These are phyloP conservation scores for Willowsia nigromaculata DNA, from an alignment of 2,888 invertebrate genomes.

Conservation along the genomic window DNA sequence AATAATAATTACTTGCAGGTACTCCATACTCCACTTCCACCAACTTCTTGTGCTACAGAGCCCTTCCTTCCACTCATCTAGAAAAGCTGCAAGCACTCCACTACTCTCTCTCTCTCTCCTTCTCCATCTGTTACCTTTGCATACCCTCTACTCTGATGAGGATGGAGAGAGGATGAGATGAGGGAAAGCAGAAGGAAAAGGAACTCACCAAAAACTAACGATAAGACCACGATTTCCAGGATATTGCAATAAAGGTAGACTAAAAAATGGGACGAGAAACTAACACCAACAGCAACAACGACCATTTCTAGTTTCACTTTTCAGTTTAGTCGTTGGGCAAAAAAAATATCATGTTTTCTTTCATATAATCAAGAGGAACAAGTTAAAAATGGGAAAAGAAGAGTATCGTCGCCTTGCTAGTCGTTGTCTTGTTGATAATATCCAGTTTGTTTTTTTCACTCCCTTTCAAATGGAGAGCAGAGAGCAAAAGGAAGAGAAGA, in stretches of 20 bases:
- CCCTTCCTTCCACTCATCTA: neutral
- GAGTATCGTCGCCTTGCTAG: neutral
- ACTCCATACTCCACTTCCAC: neutral
- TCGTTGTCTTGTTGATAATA: neutral
- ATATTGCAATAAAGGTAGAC: no score
- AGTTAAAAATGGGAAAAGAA: neutral
- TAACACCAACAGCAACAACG: neutral
- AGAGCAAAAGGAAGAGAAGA: neutral
- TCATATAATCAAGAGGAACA: neutral
- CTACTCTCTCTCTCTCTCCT: neutral
- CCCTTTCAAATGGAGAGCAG: neutral
- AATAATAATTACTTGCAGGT: conserved; percentile 45
- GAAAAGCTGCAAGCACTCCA: no score
- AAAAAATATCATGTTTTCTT: neutral
- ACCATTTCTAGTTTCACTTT: neutral
- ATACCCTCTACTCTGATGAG: no score
- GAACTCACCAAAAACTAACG: no score
- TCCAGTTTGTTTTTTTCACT: neutral
- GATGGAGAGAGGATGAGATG: no score
- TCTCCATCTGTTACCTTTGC: neutral
- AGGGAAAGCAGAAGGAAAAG: neutral
- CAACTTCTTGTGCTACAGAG: neutral
- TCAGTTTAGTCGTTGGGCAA: neutral
- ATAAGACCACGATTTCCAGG: no score
- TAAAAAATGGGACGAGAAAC: no score